Conservation (phyloP, 2,797 vertebrate genomes). For the Tragelaphus eurycerus region DNA sequence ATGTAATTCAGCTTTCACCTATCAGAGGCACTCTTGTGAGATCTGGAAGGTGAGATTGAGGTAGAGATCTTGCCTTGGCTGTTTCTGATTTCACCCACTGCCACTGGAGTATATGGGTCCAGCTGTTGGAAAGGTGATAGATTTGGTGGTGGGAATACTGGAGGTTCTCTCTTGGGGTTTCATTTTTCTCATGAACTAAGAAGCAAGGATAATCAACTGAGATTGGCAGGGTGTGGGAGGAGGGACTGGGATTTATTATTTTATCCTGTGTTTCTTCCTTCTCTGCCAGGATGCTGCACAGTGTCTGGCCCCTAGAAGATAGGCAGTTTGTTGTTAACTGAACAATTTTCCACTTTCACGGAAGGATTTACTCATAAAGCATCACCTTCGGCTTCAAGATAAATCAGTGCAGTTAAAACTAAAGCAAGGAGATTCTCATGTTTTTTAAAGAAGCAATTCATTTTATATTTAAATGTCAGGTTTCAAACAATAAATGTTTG, state of each 20-base stretch:
- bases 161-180: neutral
- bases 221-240: too few species aligned
- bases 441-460: neutral
- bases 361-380: neutral
- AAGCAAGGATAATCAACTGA: neutral
- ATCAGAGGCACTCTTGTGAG: neutral
- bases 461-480: neutral
- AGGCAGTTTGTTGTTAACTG: neutral
- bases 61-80: neutral
- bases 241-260: neutral
- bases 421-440: neutral
- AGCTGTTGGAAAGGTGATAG: neutral
- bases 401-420: neutral
- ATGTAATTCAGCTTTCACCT: neutral
- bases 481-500: slow-evolving; percentile 3
- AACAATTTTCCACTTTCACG: neutral
- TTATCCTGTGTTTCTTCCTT: neutral
- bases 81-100: neutral
- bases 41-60: neutral
- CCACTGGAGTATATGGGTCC: neutral
- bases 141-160: neutral
- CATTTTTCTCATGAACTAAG: neutral
- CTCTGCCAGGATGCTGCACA: neutral
- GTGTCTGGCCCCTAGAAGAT: neutral
- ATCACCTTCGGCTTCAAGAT: neutral